phyloP scores from a whole-genome alignment of 2,888 invertebrate genomes.

The Alentia gelatinosa region DNA sequence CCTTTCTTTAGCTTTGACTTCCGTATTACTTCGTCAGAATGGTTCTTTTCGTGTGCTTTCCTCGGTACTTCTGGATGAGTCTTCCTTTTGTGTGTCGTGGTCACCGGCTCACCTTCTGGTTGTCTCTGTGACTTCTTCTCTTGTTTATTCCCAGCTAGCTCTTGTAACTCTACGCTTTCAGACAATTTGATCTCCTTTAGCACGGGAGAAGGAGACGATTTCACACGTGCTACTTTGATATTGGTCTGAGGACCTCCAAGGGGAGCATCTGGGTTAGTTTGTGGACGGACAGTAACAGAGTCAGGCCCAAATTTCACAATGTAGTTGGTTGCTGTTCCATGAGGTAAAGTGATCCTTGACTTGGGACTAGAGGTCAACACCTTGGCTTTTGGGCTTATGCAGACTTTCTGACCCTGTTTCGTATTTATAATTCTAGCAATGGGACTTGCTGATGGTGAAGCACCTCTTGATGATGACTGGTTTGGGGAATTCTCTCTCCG shows the following conservation, averaged over 20 bases:
- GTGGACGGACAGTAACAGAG: background rate
- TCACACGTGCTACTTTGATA: background rate
- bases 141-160: no score
- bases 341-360: background rate
- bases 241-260: background rate
- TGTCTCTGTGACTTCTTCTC: background rate
- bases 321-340: background rate
- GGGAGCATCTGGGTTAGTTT: background rate
- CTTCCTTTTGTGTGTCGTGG: no score
- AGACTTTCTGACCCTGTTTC: background rate
- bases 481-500: no score
- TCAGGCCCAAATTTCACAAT: slow-evolving; percentile 4
- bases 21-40: background rate
- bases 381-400: background rate
- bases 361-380: background rate
- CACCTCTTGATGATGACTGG: no score
- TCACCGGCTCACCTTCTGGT: no score
- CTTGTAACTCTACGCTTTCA: background rate
- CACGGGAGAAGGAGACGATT: background rate
- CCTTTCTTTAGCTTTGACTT: background rate
- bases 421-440: background rate
- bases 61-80: background rate
- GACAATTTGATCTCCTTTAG: background rate
- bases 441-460: background rate
- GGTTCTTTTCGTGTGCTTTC: background rate